phyloP scores from a whole-genome alignment of 2,888 invertebrate genomes.

The Vanessa cardui region DNA sequence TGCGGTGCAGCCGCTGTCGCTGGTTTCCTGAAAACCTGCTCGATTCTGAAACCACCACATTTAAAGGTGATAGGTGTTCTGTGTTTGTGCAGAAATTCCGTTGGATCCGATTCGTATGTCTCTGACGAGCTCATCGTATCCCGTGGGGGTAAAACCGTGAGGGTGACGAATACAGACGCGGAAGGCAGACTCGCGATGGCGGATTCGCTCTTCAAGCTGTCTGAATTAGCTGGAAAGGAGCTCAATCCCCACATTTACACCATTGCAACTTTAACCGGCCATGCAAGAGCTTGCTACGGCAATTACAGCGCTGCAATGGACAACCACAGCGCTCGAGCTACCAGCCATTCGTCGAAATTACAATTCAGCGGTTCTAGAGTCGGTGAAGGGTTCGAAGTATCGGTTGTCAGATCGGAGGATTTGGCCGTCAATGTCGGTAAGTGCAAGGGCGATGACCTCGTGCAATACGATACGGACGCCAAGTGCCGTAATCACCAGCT shows the following conservation, averaged over 20 bases:
- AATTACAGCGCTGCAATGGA: slow-evolving; percentile 88
- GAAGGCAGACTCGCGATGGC: slow-evolving; percentile 96
- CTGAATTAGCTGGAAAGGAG: slow-evolving; percentile 83
- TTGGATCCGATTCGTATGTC: slow-evolving; percentile 92
- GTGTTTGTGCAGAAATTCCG: slow-evolving; percentile 92
- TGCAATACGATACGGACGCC: slow-evolving; percentile 70
- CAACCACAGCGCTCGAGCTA: slow-evolving; percentile 86
- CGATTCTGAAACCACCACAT: slow-evolving; percentile 87
- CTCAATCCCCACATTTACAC: slow-evolving; percentile 93
- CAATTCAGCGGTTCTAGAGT: slow-evolving; percentile 87
- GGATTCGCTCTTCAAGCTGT: slow-evolving; percentile 85
- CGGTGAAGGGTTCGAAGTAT: slow-evolving; percentile 90
- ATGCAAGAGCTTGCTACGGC: slow-evolving; percentile 87
- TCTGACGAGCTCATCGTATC: slow-evolving; percentile 92
- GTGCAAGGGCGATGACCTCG: slow-evolving; percentile 90
- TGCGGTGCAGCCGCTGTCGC: slow-evolving; percentile 95
- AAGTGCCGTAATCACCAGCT: slow-evolving; percentile 76
- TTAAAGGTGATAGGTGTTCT: slow-evolving; percentile 90
- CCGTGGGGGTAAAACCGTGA: slow-evolving; percentile 89
- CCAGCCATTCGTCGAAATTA: slow-evolving; percentile 83
- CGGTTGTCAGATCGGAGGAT: slow-evolving; percentile 87
- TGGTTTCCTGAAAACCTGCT: slow-evolving; percentile 91
- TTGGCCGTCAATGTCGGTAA: slow-evolving; percentile 85
- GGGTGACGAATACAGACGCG: slow-evolving; percentile 95
- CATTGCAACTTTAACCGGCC: slow-evolving; percentile 93